Percentiles rank a stretch among this genome's conserved stretches.
These are phyloP conservation scores for Mus pahari DNA, from an alignment of 2,113 vertebrate genomes.

Conservation along the genomic window DNA sequence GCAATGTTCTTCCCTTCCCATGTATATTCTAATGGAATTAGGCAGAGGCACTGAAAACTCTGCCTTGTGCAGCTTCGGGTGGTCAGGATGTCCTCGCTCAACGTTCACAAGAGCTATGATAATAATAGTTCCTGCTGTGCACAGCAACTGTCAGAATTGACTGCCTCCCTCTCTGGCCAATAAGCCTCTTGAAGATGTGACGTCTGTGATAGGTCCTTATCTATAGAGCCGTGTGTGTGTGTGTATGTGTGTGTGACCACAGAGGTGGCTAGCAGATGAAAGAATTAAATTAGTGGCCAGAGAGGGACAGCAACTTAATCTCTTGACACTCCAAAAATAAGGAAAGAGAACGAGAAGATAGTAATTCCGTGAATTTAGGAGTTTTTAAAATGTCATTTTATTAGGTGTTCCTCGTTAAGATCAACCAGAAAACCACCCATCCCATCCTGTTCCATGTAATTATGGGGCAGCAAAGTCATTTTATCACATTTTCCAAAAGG, in stretches of 20 bases:
- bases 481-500: constrained; percentile 58
- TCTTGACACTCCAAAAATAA: neutral
- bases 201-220: neutral
- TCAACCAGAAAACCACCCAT: neutral
- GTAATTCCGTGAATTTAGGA: neutral
- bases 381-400: neutral
- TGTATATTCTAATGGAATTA: neutral
- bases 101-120: neutral
- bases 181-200: neutral
- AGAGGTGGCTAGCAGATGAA: neutral
- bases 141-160: neutral
- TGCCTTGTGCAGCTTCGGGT: neutral
- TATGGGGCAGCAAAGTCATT: constrained; percentile 37
- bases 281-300: neutral
- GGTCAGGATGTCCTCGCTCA: neutral
- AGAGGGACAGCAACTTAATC: neutral
- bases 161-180: neutral
- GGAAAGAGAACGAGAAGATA: neutral
- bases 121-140: neutral
- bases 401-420: constrained; percentile 19
- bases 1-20: neutral
- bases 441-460: neutral
- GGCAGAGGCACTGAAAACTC: too few species aligned
- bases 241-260: neutral
- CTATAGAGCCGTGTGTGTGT: neutral